Conservation (phyloP, 2,888 invertebrate genomes). For the Drosophila koepferae region DNA sequence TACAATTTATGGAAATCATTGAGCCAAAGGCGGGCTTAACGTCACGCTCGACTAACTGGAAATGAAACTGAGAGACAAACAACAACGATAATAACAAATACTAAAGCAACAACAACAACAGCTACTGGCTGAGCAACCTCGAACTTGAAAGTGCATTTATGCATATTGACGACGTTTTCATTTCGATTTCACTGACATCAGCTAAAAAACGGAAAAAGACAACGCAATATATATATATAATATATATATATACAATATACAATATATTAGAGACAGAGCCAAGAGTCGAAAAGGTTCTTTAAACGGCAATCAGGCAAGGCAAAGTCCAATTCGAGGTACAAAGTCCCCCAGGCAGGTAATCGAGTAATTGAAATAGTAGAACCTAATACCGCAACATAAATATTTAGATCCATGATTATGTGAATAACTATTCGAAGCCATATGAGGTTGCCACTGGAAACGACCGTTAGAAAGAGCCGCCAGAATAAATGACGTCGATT, state of each 20-base stretch:
- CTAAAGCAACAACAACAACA: neutral
- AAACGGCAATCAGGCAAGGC: conserved; percentile 28
- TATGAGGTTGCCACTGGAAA: neutral
- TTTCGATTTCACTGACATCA: conserved; percentile 23
- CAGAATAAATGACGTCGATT: neutral
- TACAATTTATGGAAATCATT: conserved; percentile 37
- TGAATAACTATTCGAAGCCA: conserved; percentile 12
- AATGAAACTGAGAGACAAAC: conserved; percentile 18
- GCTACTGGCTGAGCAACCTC: conserved; percentile 21
- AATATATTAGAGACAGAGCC: neutral
- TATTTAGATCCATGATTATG: conserved; percentile 31
- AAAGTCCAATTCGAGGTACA: conserved; percentile 46
- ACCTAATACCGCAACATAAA: conserved; percentile 21
- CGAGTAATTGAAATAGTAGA: conserved; percentile 37
- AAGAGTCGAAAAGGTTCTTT: conserved; percentile 13
- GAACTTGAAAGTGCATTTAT: conserved; percentile 42
- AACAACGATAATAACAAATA: neutral
- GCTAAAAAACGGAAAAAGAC: conserved; percentile 9
- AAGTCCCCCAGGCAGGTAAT: conserved; percentile 46
- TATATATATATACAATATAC: neutral
- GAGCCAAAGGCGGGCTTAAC: conserved; percentile 21
- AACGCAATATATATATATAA: neutral
- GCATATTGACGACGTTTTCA: conserved; percentile 21
- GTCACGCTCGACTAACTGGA: conserved; percentile 52
- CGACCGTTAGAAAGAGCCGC: neutral